These are phyloP conservation scores for Petrosia ficiformis DNA, from an alignment of 37 sponge, comb jelly and placozoan genomes.

Conservation along the genomic window DNA sequence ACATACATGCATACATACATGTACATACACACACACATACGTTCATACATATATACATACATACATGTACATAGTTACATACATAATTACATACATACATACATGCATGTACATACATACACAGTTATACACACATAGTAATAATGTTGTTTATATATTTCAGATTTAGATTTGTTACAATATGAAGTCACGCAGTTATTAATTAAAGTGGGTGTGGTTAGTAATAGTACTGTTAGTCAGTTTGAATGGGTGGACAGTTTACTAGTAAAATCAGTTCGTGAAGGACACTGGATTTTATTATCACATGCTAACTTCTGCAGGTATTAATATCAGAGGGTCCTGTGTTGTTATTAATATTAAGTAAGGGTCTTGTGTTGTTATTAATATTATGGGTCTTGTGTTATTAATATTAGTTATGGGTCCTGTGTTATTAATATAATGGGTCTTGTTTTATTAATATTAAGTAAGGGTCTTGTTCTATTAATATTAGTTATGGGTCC, in stretches of 20 bases:
- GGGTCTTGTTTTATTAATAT: too few species aligned
- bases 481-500: conserved; percentile 18
- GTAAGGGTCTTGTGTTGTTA: neutral
- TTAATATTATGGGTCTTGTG: too few species aligned
- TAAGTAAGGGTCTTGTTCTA: conserved; percentile 46
- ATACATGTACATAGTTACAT: too few species aligned
- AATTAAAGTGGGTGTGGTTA: neutral
- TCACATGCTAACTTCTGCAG: conserved; percentile 92
- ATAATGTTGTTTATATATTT: too few species aligned
- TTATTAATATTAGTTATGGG: conserved; percentile 41
- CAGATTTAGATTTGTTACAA: too few species aligned
- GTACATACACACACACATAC: too few species aligned
- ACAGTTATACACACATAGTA: too few species aligned
- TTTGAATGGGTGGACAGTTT: conserved; percentile 97
- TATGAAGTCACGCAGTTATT: too few species aligned
- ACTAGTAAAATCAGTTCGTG: conserved; percentile 71
- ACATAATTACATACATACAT: too few species aligned
- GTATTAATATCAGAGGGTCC: conserved; percentile 26
- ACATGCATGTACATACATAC: too few species aligned
- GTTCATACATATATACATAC: too few species aligned
- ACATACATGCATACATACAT: too few species aligned
- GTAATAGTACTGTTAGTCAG: conserved; percentile 20
- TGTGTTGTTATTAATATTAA: neutral
- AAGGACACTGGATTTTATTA: conserved; percentile 93
- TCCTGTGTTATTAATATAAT: neutral